Conservation (phyloP, 2,113 vertebrate species). For the Hemiscyllium ocellatum region DNA sequence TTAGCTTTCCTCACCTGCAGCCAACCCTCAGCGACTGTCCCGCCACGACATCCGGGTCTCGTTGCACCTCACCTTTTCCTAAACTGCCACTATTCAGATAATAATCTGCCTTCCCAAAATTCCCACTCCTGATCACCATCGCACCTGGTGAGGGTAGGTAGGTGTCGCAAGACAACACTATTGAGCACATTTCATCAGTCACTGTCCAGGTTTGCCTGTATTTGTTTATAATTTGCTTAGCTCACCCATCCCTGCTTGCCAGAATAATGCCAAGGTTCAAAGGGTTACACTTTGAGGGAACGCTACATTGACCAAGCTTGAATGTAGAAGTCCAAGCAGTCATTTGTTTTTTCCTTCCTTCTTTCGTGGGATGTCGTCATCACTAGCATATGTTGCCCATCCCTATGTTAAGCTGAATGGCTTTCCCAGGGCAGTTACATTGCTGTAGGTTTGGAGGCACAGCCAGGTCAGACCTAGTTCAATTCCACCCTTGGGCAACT, state of each 20-base stretch:
- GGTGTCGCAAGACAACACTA: neutral
- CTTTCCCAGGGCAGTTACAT: too few species aligned
- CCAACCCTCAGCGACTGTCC: too few species aligned
- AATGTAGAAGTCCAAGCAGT: neutral
- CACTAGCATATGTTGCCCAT: too few species aligned
- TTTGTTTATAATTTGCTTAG: neutral
- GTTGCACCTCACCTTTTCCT: too few species aligned
- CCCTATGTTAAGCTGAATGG: too few species aligned
- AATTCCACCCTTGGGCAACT: too few species aligned
- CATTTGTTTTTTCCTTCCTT: neutral
- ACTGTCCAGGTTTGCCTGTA: neutral
- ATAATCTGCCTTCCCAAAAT: neutral
- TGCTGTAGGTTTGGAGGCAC: too few species aligned
- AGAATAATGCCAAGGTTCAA: neutral
- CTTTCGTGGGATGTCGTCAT: too few species aligned
- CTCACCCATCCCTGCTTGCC: neutral
- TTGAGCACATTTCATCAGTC: neutral
- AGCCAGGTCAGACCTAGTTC: too few species aligned
- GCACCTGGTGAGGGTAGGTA: neutral
- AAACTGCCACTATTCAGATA: too few species aligned
- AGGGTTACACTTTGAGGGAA: neutral
- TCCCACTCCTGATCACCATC: neutral
- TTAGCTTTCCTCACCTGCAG: too few species aligned
- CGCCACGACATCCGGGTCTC: too few species aligned
- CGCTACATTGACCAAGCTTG: neutral